Evolutionary conservation across 2,888 invertebrate genomes (phyloP).

Genomic region (Caenorhabditis sp.): DNA sequence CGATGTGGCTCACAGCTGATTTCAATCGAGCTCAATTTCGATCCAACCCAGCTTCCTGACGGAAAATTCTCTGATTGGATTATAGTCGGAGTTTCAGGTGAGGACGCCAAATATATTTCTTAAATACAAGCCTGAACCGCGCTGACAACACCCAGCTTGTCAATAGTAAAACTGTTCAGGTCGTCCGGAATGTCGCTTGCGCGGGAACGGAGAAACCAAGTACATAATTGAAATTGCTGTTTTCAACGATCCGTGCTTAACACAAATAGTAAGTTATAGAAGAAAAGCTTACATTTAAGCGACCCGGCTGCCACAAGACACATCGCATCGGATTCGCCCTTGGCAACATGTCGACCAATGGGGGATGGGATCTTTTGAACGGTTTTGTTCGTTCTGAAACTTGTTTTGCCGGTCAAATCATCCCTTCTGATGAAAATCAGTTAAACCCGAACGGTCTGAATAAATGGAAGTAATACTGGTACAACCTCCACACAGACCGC

Average conservation of each 20-base stretch:
- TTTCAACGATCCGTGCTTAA: constrained; percentile 77
- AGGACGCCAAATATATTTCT: too few relatives aligned
- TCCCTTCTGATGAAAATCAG: too few relatives aligned
- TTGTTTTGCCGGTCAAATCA: too few relatives aligned
- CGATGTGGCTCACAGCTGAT: constrained; percentile 73
- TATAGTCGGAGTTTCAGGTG: constrained; percentile 76
- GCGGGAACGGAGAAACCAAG: constrained; percentile 77
- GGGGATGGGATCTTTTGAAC: too few relatives aligned
- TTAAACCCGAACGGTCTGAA: too few relatives aligned
- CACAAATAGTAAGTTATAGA: constrained; percentile 68
- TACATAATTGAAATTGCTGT: constrained; percentile 78
- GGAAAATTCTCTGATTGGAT: constrained; percentile 77
- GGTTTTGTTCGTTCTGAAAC: too few relatives aligned
- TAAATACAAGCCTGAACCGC: background rate
- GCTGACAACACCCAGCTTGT: background rate
- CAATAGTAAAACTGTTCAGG: constrained; percentile 40
- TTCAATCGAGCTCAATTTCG: constrained; percentile 74
- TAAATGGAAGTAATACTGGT: too few relatives aligned
- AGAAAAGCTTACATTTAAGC: background rate
- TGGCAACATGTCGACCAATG: too few relatives aligned
- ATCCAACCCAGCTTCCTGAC: constrained; percentile 63
- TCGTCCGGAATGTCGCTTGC: constrained; percentile 73
- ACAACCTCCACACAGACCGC: too few relatives aligned
- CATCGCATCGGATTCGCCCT: too few relatives aligned
- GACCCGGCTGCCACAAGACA: too few relatives aligned